phyloP scores from a whole-genome alignment of 1,140 invertebrate species.

The Aphelenchoides avenae region DNA sequence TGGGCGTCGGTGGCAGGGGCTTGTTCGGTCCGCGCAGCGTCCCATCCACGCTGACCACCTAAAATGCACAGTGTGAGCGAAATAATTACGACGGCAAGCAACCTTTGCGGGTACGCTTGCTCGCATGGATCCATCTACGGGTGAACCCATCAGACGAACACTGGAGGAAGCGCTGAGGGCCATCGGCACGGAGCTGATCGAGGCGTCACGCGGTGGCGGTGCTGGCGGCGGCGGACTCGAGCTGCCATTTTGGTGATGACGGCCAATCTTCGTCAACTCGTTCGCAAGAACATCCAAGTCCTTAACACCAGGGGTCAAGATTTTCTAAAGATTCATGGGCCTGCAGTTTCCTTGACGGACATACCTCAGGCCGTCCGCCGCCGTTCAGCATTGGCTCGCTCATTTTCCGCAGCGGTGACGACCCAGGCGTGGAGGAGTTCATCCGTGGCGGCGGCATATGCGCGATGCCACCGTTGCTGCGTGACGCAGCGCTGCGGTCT shows the following conservation, averaged over 20 bases:
- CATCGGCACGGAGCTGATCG: conserved; percentile 21
- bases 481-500: conserved; percentile 3
- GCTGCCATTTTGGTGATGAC: conserved; percentile 58
- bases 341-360: conserved; percentile 6
- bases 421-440: conserved; percentile 22
- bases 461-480: conserved; percentile 9
- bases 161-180: conserved; percentile 13
- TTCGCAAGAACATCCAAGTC: conserved; percentile 53
- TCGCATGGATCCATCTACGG: conserved; percentile 77
- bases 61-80: neutral
- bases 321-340: conserved; percentile 2
- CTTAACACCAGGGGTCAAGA: conserved; percentile 12
- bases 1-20: conserved; percentile 82
- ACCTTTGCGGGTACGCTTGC: conserved; percentile 75
- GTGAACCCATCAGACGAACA: conserved; percentile 6
- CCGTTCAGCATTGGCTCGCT: conserved; percentile 48
- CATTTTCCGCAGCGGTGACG: conserved; percentile 50
- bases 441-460: conserved; percentile 21
- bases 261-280: conserved; percentile 51
- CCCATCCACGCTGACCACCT: conserved; percentile 24
- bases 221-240: conserved; percentile 76
- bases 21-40: conserved; percentile 69
- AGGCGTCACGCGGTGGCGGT: conserved; percentile 66
- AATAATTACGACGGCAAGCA: neutral
- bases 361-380: conserved; percentile 42